These are phyloP conservation scores for Ormyrus labotus DNA, from an alignment of 2,888 invertebrate genomes.

Conservation along the genomic window DNA sequence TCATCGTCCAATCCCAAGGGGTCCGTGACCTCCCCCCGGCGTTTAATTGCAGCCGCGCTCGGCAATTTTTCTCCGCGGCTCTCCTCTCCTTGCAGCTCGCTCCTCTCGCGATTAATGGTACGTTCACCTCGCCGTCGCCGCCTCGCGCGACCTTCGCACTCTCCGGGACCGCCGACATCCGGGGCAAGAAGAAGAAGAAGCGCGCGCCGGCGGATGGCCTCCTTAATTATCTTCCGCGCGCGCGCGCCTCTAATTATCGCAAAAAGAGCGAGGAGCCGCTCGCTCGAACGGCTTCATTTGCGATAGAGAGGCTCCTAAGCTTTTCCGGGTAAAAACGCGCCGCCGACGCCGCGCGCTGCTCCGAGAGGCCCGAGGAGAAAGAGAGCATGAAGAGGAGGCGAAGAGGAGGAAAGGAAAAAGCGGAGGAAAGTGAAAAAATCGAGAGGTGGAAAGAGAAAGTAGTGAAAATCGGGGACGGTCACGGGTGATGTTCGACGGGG, in stretches of 20 bases:
- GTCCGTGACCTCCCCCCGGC: constrained; percentile 23
- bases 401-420: too few species aligned
- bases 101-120: constrained; percentile 47
- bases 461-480: not conserved
- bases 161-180: not conserved
- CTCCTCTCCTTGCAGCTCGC: not conserved
- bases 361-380: not conserved
- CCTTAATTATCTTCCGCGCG: constrained; percentile 46
- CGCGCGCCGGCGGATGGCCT: not conserved
- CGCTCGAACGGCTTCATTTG: constrained; percentile 39
- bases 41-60: constrained; percentile 29
- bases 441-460: constrained; percentile 41
- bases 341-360: too few species aligned
- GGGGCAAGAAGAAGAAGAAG: not conserved
- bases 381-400: constrained; percentile 5
- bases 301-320: not conserved
- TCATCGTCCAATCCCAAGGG: constrained; percentile 19
- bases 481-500: too few species aligned
- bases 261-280: constrained; percentile 7
- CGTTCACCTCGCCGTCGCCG: constrained; percentile 38
- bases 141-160: constrained; percentile 40
- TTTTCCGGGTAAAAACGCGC: too few species aligned
- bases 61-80: constrained; percentile 11
- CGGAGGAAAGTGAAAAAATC: not conserved
- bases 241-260: constrained; percentile 44